Base-by-base conservation (phyloP, 2,888 invertebrate species). In the Mycalesis mineus region DNA sequence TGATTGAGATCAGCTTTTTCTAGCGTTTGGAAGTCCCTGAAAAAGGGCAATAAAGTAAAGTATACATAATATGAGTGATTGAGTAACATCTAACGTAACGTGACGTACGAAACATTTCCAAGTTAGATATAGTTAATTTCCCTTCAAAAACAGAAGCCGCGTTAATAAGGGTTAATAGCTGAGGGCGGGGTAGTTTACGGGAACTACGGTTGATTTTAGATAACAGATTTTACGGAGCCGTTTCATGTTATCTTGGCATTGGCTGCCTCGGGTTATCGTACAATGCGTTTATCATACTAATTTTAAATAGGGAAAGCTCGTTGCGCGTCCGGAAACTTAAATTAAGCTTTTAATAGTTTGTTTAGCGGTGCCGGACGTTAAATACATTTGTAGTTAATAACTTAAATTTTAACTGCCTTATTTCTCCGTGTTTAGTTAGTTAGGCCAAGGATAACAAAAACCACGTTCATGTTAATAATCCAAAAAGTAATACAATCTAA, bases 91-190 rank as follows among this genome's bases (percentile, higher is more conserved):
- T 5, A 31, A 39, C 49, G 54, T 45, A 50, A 47, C 40, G 17
- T 41, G 41, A 22, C 9, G 9, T 22, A 11, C 14, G 29, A 13
- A 31, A 8, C 29, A 45, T 14, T 7, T 4, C 13, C 37, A 49
- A 55, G 45, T 37, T 22, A 22, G 22, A 15, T 17, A 51, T 47
- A 45, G 47, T 55, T 56, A 55, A 37, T 52, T 44, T 51, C 52
- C 60, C 51, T 59, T 59, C 62, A 62, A 55, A 52, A 49, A 39
- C 54, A 57, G 47, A 52, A 48, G 40, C 55, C 55, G 28, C 55
- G 51, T 55, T 42, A 61, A 61, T 61, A 57, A 57, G 54, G 57
- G 62, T 59, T 55, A 62, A 57, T 58, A 56, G 61, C 58, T 59
- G 47, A 56, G 31, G 59, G 59, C 62, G 41, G 29, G 14, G 54